These are phyloP conservation scores for Pandemis heparana DNA, from an alignment of 2,888 invertebrate genomes.

Conservation along the genomic window DNA sequence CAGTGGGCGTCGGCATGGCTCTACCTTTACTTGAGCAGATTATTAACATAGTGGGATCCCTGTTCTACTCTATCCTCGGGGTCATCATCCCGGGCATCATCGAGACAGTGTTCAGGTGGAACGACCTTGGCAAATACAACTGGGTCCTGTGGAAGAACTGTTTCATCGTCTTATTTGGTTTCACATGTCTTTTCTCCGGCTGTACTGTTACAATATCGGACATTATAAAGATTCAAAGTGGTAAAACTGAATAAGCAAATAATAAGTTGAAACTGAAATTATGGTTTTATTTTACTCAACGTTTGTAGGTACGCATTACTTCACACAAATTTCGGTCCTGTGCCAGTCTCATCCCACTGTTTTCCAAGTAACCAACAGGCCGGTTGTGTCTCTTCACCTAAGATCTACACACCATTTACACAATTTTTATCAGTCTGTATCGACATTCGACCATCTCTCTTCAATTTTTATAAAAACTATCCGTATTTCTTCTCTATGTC, in stretches of 20 bases:
- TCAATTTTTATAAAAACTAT: too few relatives aligned
- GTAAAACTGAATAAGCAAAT: conserved; percentile 62
- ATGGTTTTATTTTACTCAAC: neutral
- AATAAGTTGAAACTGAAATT: neutral
- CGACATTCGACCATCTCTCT: too few relatives aligned
- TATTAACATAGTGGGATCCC: conserved; percentile 78
- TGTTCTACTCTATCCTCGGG: conserved; percentile 90
- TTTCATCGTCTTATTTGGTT: conserved; percentile 85
- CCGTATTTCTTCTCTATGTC: too few relatives aligned
- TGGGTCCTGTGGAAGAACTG: conserved; percentile 90
- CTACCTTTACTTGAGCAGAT: conserved; percentile 81
- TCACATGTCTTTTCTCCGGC: conserved; percentile 88
- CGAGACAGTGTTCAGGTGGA: conserved; percentile 90
- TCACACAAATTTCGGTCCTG: too few relatives aligned
- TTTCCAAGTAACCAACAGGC: too few relatives aligned
- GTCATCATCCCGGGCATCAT: conserved; percentile 90
- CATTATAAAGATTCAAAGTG: conserved; percentile 76
- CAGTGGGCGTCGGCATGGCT: conserved; percentile 77
- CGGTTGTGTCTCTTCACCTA: too few relatives aligned
- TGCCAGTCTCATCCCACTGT: too few relatives aligned
- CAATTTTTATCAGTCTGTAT: too few relatives aligned
- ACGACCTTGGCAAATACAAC: conserved; percentile 87
- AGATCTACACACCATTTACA: too few relatives aligned
- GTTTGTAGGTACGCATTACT: too few relatives aligned
- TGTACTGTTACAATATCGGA: conserved; percentile 77